phyloP scores from a whole-genome alignment of 1,140 invertebrate species.

The Physella acuta region DNA sequence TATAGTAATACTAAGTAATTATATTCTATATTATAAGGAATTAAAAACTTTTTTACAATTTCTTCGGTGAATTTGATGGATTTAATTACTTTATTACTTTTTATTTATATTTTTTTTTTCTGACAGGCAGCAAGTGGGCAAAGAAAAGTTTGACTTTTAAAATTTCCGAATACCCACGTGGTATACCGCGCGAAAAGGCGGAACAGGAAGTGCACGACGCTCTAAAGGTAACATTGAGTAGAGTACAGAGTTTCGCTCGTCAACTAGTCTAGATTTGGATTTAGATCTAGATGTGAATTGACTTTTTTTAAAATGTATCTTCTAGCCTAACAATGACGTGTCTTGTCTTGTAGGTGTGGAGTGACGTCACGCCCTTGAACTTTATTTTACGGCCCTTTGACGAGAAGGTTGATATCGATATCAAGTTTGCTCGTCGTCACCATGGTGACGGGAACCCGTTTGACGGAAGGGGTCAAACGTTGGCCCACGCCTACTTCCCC shows the following conservation, averaged over 20 bases:
- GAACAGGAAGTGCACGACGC: conserved; percentile 43
- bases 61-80: no score
- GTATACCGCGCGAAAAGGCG: conserved; percentile 30
- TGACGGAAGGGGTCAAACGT: conserved; percentile 53
- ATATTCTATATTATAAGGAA: no score
- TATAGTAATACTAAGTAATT: no score
- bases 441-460: conserved; percentile 57
- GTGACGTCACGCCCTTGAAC: conserved; percentile 46
- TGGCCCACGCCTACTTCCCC: conserved; percentile 61
- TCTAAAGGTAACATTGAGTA: conserved; percentile 51
- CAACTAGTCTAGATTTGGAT: no score
- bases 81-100: no score
- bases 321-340: neutral
- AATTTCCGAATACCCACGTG: conserved; percentile 41
- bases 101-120: no score
- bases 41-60: no score
- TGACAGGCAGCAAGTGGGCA: conserved; percentile 84
- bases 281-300: neutral
- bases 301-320: neutral
- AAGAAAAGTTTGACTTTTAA: conserved; percentile 87
- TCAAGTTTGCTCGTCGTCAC: conserved; percentile 43
- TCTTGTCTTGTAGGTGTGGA: conserved; percentile 54
- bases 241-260: no score
- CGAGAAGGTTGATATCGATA: conserved; percentile 47
- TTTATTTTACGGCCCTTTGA: conserved; percentile 35